Evolutionary conservation across 2,888 invertebrate genomes (phyloP).

Genomic region (Yponomeuta evonymella): DNA sequence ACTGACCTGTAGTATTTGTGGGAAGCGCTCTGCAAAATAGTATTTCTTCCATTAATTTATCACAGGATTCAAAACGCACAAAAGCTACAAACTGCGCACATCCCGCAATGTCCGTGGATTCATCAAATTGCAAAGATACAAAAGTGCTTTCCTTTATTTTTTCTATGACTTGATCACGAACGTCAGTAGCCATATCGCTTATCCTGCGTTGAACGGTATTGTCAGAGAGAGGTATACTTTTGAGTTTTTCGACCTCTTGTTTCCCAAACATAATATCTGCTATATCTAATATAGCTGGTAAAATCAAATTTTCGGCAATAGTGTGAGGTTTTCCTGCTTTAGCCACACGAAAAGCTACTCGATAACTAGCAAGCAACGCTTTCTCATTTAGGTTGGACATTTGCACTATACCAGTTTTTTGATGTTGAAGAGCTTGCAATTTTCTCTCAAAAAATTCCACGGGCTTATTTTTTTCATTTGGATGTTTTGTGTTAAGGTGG

Average conservation of each 20-base stretch:
- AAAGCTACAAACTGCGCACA: too few relatives aligned
- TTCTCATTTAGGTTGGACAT: constrained; percentile 21
- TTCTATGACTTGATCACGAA: constrained; percentile 28
- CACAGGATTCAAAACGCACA: too few relatives aligned
- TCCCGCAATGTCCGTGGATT: too few relatives aligned
- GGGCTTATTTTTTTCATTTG: constrained; percentile 22
- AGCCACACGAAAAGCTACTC: constrained; percentile 25
- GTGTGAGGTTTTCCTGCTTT: constrained; percentile 27
- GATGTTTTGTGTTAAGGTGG: constrained; percentile 24
- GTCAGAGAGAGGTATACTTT: constrained; percentile 35
- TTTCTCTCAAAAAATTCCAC: constrained; percentile 22
- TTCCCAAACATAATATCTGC: constrained; percentile 27
- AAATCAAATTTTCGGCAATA: constrained; percentile 30
- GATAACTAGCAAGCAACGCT: constrained; percentile 24
- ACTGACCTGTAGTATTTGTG: constrained; percentile 24
- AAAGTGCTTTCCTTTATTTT: constrained; percentile 18
- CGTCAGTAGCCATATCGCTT: constrained; percentile 32
- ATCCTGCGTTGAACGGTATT: constrained; percentile 36
- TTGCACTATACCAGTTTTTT: constrained; percentile 18
- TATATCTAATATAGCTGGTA: constrained; percentile 27
- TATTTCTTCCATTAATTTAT: too few relatives aligned
- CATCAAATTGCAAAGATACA: constrained; percentile 15
- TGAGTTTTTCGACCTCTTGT: constrained; percentile 29
- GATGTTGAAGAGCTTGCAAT: constrained; percentile 22
- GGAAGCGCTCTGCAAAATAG: constrained; percentile 20